Percentiles rank a stretch among this genome's conserved stretches.
Conservation (phyloP, 92 coral and sea anemone species). For the Nematostella vectensis region DNA sequence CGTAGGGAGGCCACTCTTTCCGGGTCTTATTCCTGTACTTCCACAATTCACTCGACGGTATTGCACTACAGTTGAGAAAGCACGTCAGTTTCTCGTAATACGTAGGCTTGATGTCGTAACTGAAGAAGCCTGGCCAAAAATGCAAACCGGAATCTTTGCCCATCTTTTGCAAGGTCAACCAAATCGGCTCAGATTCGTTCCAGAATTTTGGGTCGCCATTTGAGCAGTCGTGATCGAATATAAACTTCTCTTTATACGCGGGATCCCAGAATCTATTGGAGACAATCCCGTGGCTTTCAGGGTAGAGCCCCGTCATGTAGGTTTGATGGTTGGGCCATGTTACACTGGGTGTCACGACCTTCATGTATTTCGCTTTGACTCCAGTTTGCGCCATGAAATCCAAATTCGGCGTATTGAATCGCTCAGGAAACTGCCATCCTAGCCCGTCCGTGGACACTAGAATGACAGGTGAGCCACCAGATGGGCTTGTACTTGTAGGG, state of each 20-base stretch:
- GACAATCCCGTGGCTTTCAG: conserved; percentile 42
- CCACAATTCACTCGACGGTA: conserved; percentile 31
- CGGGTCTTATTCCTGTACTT: conserved; percentile 11
- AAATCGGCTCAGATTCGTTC: conserved; percentile 35
- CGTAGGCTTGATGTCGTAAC: conserved; percentile 21
- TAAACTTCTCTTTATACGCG: conserved; percentile 14
- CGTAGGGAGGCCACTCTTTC: conserved; percentile 8
- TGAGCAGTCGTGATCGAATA: conserved; percentile 30
- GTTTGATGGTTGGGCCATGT: conserved; percentile 47
- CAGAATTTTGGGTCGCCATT: conserved; percentile 37
- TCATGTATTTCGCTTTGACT: conserved; percentile 30
- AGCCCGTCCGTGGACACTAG: conserved; percentile 74
- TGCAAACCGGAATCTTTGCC: conserved; percentile 25
- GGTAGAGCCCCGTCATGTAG: conserved; percentile 29
- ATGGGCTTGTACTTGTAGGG: too few relatives aligned
- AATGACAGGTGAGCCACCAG: conserved; percentile 41
- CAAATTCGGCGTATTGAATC: conserved; percentile 48
- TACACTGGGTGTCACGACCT: conserved; percentile 8
- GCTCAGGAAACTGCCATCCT: conserved; percentile 63
- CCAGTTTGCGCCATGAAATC: conserved; percentile 47
- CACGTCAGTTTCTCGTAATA: conserved; percentile 20
- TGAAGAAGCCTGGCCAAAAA: conserved; percentile 34
- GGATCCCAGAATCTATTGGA: conserved; percentile 42
- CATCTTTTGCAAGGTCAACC: conserved; percentile 40
- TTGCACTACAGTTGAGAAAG: conserved; percentile 33